phyloP scores from a whole-genome alignment of 2,888 invertebrate genomes.

The Folsomia manolachei region DNA sequence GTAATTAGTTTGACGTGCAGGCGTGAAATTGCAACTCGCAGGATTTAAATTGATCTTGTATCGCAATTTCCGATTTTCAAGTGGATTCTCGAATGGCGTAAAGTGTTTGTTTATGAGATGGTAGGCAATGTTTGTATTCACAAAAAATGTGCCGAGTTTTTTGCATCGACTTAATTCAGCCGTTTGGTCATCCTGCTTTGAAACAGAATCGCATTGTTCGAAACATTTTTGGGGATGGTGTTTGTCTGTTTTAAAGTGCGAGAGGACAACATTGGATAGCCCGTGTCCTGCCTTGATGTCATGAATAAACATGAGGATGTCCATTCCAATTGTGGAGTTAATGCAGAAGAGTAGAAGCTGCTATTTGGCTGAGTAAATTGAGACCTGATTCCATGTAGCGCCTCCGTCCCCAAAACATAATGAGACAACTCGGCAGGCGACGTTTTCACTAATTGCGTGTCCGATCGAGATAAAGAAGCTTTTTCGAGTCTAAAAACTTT shows the following conservation, averaged over 20 bases:
- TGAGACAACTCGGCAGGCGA: constrained; percentile 9
- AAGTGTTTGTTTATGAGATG: too few relatives aligned
- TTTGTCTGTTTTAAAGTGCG: too few relatives aligned
- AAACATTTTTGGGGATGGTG: too few relatives aligned
- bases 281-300: constrained; percentile 10
- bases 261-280: too few relatives aligned
- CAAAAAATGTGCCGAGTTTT: too few relatives aligned
- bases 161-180: too few relatives aligned
- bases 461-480: constrained; percentile 15
- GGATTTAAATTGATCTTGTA: not conserved
- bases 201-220: too few relatives aligned
- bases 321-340: not conserved
- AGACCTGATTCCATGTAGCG: not conserved
- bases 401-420: not conserved
- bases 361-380: not conserved
- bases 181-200: too few relatives aligned
- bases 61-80: too few relatives aligned
- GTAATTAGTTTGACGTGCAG: not conserved
- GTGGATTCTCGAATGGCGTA: too few relatives aligned
- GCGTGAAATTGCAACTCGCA: not conserved
- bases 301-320: constrained; percentile 33
- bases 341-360: constrained; percentile 7
- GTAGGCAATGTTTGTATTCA: too few relatives aligned
- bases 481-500: not conserved
- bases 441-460: constrained; percentile 16